phyloP scores from a whole-genome alignment of 2,888 invertebrate species.

The Amphipoea oculea region DNA sequence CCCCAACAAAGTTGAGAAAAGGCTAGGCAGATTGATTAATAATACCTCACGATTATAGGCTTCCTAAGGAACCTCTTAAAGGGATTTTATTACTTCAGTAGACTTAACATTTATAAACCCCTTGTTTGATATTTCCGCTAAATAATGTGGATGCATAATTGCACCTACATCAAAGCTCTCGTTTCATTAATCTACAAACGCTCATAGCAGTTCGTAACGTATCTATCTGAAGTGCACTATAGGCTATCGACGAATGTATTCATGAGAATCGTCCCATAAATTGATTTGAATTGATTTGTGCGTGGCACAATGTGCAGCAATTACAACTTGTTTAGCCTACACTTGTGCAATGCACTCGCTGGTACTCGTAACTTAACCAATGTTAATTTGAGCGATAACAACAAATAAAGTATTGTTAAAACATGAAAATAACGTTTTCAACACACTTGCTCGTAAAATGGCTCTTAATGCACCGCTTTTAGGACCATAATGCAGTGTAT shows the following conservation, averaged over 20 bases:
- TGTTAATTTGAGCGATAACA: not conserved
- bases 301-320: constrained; percentile 41
- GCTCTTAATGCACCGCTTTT: no score
- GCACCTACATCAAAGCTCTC: not conserved
- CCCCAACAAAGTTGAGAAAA: not conserved
- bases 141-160: not conserved
- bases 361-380: constrained; percentile 2
- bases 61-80: not conserved
- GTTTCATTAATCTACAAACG: constrained; percentile 6
- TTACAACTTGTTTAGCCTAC: constrained; percentile 41
- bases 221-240: constrained; percentile 7
- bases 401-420: constrained; percentile 5
- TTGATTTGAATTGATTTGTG: constrained; percentile 58
- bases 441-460: no score
- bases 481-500: no score
- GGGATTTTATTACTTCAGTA: not conserved
- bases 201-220: constrained; percentile 8
- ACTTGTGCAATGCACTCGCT: constrained; percentile 32
- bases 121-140: not conserved
- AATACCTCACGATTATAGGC: not conserved
- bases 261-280: constrained; percentile 36
- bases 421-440: not conserved
- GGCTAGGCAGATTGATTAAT: not conserved
- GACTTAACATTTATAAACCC: not conserved
- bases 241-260: constrained; percentile 21